phyloP scores from a whole-genome alignment of 1,140 invertebrate genomes.

The Drosophila ercepeae region DNA sequence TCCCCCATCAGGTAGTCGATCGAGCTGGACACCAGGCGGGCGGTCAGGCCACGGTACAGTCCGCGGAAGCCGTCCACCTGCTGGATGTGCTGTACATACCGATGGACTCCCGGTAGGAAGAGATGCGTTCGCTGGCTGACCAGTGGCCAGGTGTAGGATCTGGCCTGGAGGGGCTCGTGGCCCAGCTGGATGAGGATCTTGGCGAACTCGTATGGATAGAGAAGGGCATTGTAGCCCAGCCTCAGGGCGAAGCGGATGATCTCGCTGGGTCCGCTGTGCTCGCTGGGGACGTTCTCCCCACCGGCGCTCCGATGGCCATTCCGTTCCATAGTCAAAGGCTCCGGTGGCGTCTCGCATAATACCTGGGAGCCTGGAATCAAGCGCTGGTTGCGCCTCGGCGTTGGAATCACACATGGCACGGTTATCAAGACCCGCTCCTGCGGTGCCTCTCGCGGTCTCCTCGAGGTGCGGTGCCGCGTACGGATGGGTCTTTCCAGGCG shows the following conservation, averaged over 20 bases:
- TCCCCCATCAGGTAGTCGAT: conserved; percentile 19
- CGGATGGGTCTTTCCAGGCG: neutral
- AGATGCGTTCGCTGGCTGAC: conserved; percentile 3
- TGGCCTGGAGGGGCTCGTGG: conserved; percentile 40
- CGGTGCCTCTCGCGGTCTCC: neutral
- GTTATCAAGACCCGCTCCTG: neutral
- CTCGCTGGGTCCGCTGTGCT: neutral
- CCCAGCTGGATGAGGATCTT: conserved; percentile 60
- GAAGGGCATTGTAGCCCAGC: conserved; percentile 28
- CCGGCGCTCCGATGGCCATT: neutral
- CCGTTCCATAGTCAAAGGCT: neutral
- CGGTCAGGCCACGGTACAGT: conserved; percentile 48
- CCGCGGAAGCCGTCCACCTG: conserved; percentile 37
- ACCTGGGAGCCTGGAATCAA: neutral
- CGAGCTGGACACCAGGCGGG: conserved; percentile 25
- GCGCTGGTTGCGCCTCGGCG: neutral
- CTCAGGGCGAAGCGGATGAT: conserved; percentile 43
- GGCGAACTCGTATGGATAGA: conserved; percentile 58
- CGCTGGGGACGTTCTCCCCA: no score
- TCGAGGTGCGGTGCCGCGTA: neutral
- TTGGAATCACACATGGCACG: neutral
- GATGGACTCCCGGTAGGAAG: conserved; percentile 45
- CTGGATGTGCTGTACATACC: conserved; percentile 44
- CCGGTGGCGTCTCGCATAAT: neutral
- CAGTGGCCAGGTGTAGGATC: conserved; percentile 4